Percentiles rank a stretch among this genome's conserved stretches.
phyloP scores from a whole-genome alignment of 2,797 vertebrate species.

The Galago senegalensis region DNA sequence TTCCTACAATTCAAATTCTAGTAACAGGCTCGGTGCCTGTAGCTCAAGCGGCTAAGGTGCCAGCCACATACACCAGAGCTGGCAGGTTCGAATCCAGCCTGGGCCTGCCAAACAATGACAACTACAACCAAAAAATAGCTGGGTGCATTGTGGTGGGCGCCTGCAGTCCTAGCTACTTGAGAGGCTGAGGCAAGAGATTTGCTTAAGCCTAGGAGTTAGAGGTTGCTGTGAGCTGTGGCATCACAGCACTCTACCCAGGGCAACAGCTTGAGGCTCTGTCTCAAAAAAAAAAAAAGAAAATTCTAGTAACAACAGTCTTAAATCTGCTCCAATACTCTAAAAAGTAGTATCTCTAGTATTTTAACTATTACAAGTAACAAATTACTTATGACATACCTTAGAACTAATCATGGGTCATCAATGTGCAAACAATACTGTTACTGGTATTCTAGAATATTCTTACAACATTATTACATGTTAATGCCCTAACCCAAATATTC shows the following conservation, averaged over 20 bases:
- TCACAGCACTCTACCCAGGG: no score
- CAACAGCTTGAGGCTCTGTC: no score
- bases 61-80: no score
- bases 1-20: slow-evolving; percentile 49
- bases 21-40: neutral
- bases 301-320: slow-evolving; percentile 23
- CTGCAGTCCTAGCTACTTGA: no score
- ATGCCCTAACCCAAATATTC: slow-evolving; percentile 32
- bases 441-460: slow-evolving; percentile 25
- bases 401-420: neutral
- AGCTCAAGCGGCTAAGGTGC: no score
- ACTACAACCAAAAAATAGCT: no score
- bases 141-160: no score
- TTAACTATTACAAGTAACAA: slow-evolving; percentile 43
- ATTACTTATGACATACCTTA: slow-evolving; percentile 41
- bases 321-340: slow-evolving; percentile 18
- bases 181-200: no score
- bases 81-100: no score
- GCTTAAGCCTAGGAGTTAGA: no score
- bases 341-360: slow-evolving; percentile 35
- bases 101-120: no score
- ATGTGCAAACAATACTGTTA: neutral
- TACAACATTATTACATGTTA: slow-evolving; percentile 51
- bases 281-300: neutral
- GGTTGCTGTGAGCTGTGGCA: no score